phyloP scores from a whole-genome alignment of 2,888 invertebrate species.

The Callimorpha dominula region DNA sequence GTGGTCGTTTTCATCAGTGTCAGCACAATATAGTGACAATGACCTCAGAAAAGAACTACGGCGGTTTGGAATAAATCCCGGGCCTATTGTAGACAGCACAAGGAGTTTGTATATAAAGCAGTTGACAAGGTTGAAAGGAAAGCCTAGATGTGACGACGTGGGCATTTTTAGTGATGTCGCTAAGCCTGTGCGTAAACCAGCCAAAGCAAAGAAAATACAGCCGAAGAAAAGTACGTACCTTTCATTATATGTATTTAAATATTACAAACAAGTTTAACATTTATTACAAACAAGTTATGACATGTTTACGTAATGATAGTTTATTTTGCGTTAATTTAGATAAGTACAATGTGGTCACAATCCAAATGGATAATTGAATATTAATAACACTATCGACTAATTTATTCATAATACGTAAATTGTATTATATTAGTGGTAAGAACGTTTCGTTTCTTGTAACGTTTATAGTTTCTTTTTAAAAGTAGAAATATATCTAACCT shows the following conservation, averaged over 20 bases:
- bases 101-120: conserved; percentile 1
- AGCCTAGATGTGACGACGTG: background rate
- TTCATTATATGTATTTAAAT: background rate
- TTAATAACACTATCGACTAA: background rate
- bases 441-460: background rate
- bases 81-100: conserved; percentile 5
- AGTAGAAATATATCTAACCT: background rate
- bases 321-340: background rate
- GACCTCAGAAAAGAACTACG: background rate
- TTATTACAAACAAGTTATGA: no score
- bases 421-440: background rate
- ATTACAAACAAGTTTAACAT: no score
- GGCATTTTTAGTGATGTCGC: background rate
- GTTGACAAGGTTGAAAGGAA: background rate
- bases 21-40: background rate
- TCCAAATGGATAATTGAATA: background rate
- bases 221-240: background rate
- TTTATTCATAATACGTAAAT: background rate
- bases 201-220: background rate
- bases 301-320: background rate
- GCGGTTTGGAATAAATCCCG: background rate
- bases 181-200: background rate
- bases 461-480: background rate
- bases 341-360: background rate
- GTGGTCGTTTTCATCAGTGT: no score